Evolutionary conservation across 2,113 vertebrate genomes (phyloP).

Genomic region (Gavialis gangeticus): DNA sequence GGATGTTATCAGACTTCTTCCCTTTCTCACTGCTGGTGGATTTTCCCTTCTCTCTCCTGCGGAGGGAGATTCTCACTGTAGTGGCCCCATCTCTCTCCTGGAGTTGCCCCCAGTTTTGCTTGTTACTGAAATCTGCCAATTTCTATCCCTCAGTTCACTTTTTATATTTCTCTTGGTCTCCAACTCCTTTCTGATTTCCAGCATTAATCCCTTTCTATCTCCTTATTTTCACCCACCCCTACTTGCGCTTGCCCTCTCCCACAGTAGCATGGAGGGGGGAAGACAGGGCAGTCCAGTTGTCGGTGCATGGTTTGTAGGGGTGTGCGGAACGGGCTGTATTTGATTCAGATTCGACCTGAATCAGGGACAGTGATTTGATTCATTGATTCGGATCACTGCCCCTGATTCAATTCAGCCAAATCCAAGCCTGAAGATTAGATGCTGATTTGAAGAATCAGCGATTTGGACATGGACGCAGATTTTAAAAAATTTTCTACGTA

Average conservation of each 20-base stretch:
- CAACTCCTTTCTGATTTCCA: not conserved
- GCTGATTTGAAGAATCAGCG: too few relatives aligned
- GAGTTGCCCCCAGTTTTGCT: not conserved
- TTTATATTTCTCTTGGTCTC: accelerated
- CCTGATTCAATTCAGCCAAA: too few relatives aligned
- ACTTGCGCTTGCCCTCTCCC: not conserved
- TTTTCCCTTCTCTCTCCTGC: not conserved
- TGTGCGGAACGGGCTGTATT: too few relatives aligned
- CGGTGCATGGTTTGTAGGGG: too few relatives aligned
- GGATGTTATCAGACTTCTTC: not conserved
- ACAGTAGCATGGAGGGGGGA: not conserved
- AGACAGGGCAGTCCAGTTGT: not conserved
- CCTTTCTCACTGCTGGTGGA: not conserved
- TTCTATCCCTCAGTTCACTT: not conserved
- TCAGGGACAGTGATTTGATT: too few relatives aligned
- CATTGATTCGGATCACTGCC: too few relatives aligned
- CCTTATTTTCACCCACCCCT: not conserved
- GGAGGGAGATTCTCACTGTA: not conserved
- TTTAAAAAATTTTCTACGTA: too few relatives aligned
- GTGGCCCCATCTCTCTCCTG: not conserved
- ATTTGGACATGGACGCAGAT: too few relatives aligned
- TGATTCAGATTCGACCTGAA: too few relatives aligned
- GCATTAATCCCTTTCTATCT: not conserved
- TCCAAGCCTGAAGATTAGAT: too few relatives aligned
- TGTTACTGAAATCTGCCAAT: not conserved